Base-by-base conservation (phyloP, 2,113 vertebrate species). In the Pimephales promelas region DNA sequence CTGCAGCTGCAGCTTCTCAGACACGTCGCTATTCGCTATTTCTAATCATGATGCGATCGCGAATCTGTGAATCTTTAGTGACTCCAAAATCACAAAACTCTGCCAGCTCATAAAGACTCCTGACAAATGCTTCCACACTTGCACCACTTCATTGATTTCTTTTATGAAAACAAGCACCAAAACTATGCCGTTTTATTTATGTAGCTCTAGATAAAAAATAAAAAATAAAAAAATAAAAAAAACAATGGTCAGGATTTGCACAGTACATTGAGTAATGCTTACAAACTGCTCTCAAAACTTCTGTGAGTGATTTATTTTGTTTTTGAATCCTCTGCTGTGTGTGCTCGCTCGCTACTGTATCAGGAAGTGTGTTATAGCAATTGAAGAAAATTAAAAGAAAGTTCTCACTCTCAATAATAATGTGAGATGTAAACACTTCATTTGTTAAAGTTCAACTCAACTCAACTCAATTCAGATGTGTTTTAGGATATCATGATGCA, bases 1-100 rank as follows among this genome's bases (percentile, higher is more conserved):
- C 75, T 87, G 75, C 24, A 87, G 47, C 26, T 88, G 83, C 22
- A 87, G 34, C 34, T 85, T 87, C 22, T 85, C 61, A 10, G 83
- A 83, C 16, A 85, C 45, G 5, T 83, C 52, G 2, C 31, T 47
- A 34, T 88, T 81, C 20, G 24, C 43, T 16, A 84, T 82, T 82
- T 10, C 87, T 79, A 56, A 86, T 86, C 2, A 83, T 79, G 26
- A 86, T 31, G 24, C 54, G 56, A 57, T 86, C 78, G 11, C 59
- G 31, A 34, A 34, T 34, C 31, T 34, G 31, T 4, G 3, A 3
- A 34, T 34, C 31, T 34, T 34, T 34, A 34, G 31, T 34, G 31
- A 4, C 31, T 4, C 31, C 31, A 34, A 34, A 34, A 34, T 34
- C 31, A 34, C 31, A 85, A 45, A 70, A 43, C 61, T 81, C 54